Conservation (phyloP, 2,113 vertebrate species). For the Passerina amoena region DNA sequence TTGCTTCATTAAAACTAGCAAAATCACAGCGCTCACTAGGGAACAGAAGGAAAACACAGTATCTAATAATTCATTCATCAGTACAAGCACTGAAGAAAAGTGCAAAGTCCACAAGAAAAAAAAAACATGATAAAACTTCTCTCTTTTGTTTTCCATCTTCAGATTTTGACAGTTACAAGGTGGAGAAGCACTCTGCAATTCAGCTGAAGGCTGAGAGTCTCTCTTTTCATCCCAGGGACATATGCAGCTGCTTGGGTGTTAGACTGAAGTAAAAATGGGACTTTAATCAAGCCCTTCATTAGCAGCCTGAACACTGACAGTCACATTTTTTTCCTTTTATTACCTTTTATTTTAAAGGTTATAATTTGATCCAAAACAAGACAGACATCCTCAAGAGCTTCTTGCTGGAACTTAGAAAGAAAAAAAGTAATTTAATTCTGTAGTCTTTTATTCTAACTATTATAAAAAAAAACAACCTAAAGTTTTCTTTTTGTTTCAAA, state of each 20-base stretch:
- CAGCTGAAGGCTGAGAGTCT: neutral
- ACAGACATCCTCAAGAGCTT: neutral
- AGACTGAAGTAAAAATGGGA: neutral
- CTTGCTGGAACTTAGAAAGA: neutral
- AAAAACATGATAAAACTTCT: neutral
- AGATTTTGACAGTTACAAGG: neutral
- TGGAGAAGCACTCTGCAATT: neutral
- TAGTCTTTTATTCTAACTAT: neutral
- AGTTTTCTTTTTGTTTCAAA: neutral
- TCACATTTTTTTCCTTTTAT: neutral
- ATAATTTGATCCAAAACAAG: neutral
- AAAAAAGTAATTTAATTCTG: neutral
- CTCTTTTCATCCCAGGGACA: neutral
- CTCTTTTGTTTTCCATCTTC: neutral
- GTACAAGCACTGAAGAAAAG: neutral
- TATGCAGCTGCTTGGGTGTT: neutral
- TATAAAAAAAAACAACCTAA: rapidly evolving
- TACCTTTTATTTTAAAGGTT: neutral
- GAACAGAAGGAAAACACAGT: neutral
- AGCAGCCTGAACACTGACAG: neutral
- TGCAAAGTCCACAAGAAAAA: neutral
- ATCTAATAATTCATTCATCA: neutral
- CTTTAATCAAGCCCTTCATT: neutral
- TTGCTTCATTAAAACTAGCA: neutral
- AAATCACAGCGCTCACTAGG: neutral